Base-by-base conservation (phyloP, 1,140 invertebrate genomes). In the Condylostylus longicornis region DNA sequence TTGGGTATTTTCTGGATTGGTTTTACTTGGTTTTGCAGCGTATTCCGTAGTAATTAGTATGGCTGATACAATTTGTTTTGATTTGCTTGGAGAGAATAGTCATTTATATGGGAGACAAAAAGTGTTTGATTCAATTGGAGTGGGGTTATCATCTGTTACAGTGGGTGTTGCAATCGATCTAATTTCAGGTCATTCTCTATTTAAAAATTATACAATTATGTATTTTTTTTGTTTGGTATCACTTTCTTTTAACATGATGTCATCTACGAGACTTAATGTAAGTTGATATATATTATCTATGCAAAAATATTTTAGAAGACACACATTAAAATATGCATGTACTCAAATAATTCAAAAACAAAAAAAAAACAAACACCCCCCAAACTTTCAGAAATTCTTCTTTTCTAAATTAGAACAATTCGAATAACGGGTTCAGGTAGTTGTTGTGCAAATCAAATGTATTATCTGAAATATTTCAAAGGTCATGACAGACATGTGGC, bases 21-120 rank as follows among this genome's bases (percentile, higher is more conserved):
- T 83, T 45, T 69, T 80, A 20, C 45, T 77, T 4, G 78, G 72
- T 36, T 88, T 82, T 82, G 58, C 81, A n/a, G 75, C 78, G n/a
- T 82, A 85, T 70, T 77, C 82, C 1, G 74, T 85, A 17, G 75
- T 82, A 23, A 78, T 82, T 22, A 83, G 76, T 43, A 71, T 88
- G 38, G 78, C 74, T 3, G 84, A 89, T 67, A 74, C 81, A 4
- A 82, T 87, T 36, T 87, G 82, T 53, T 85, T 87, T 54, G 68
- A 76, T 50, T 53, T 81, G 18, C 61, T 87, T 9, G 82, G 72
- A 30, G 63, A 73, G 2, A 70, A 66, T 31, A 67, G 70, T 22
- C 68, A 73, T 29, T 64, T 73, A 29, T 91, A 85, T 59, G 86
- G 86, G 1, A 72, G 76, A 40, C 85, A 90, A 51, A 69, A 82